Base-by-base conservation (phyloP, 2,113 vertebrate species). In the Clupea harengus region DNA sequence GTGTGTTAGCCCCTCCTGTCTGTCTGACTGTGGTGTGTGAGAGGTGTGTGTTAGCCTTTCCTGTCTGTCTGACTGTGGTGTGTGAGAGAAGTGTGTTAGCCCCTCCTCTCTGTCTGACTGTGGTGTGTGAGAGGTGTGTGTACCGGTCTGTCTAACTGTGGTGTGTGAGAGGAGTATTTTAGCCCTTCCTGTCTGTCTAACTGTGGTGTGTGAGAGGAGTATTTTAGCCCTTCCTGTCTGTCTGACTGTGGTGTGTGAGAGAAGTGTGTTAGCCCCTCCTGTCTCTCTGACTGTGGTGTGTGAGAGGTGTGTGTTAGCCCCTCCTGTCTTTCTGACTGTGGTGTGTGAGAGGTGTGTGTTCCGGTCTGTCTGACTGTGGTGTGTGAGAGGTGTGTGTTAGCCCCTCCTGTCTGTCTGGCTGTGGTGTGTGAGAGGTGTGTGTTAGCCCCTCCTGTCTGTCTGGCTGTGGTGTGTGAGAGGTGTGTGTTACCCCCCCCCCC, bases 141-240 rank as follows among this genome's bases (percentile, higher is more conserved):
- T n/a, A 2, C n/a, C n/a, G n/a, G n/a, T n/a, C n/a, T n/a, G n/a
- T n/a, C n/a, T n/a, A n/a, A n/a, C n/a, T n/a, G n/a, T n/a, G n/a
- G n/a, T n/a, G n/a, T n/a, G n/a, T n/a, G n/a, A n/a, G n/a, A n/a
- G n/a, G 82, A 17, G 78, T 83, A 49, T 67, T 25, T 81, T 75
- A 46, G 82, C 52, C n/a, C n/a, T n/a, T n/a, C n/a, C n/a, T n/a
- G 89, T 91, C 88, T 83, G 72, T 87, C 72, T 88, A 87, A 67
- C 44, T 89, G 75, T 87, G 80, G 54, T 57, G 54, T 20, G 17
- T 57, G 54, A 18, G 54, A 18, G n/a, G 54, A 18, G 54, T 47
- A 10, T 47, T 6, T 6, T 8, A 47, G 46, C 17, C 17, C 17
- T 18, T 18, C 22, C 17, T 57, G 18, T 57, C 54, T 57, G 17